A percentile compares a stretch with the other conserved stretches of the same genome.
These are phyloP conservation scores for Rhinolophus ferrumequinum DNA, from an alignment of 2,113 vertebrate species.

Conservation along the genomic window DNA sequence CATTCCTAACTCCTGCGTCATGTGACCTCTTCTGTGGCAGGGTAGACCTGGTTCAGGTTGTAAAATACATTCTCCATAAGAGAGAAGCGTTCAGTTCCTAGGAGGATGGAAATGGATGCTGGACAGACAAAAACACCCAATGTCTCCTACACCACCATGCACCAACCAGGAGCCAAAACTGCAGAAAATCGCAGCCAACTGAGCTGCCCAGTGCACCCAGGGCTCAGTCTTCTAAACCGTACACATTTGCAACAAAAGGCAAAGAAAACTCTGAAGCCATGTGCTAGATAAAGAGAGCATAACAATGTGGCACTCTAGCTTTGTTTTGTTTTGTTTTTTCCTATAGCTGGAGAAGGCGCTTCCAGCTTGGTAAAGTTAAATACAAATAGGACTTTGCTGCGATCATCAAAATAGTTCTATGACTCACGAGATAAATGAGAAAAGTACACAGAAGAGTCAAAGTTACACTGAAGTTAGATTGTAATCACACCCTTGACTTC, in stretches of 20 bases:
- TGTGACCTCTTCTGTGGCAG: background rate
- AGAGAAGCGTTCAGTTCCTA: background rate
- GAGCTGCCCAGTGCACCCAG: background rate
- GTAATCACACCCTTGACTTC: slow-evolving; percentile 65
- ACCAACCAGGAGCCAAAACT: background rate
- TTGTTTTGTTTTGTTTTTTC: background rate
- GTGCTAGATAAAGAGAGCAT: background rate
- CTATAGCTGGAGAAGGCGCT: background rate
- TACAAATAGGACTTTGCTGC: slow-evolving; percentile 38
- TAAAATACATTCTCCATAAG: background rate
- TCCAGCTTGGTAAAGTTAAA: background rate
- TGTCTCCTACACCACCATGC: background rate
- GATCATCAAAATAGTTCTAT: slow-evolving; percentile 70
- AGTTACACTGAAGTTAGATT: slow-evolving; percentile 61
- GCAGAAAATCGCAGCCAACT: background rate
- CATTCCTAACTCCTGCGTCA: background rate
- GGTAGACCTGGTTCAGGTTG: background rate
- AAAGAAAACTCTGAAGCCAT: background rate
- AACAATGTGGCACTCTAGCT: background rate
- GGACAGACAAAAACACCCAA: background rate
- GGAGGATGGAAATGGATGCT: background rate
- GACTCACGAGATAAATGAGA: slow-evolving; percentile 69
- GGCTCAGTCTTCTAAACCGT: background rate
- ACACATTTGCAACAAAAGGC: background rate
- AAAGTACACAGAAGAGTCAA: slow-evolving; percentile 68